phyloP scores from a whole-genome alignment of 1,140 invertebrate genomes.

The Heliconius himera region DNA sequence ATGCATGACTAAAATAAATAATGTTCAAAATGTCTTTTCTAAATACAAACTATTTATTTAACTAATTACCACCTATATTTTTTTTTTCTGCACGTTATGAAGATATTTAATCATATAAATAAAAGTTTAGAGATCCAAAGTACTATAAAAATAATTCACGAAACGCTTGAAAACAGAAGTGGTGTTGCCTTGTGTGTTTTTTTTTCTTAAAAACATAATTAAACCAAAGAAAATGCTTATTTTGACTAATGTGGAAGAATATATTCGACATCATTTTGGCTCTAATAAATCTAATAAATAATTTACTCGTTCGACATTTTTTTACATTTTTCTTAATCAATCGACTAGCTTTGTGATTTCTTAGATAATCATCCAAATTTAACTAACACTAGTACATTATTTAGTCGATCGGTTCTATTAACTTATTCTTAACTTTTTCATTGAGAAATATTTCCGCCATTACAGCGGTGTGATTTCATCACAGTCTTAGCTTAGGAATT shows the following conservation, averaged over 20 bases:
- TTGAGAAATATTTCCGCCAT: not conserved
- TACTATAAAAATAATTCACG: not conserved
- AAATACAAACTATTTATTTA: not conserved
- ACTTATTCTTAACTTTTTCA: not conserved
- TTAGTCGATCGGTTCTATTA: no score
- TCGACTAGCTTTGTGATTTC: not conserved
- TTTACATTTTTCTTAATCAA: not conserved
- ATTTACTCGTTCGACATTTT: not conserved
- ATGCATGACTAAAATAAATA: not conserved
- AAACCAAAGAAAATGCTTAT: not conserved
- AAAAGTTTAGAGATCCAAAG: not conserved
- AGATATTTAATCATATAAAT: not conserved
- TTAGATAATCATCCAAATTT: no score
- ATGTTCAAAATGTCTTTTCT: not conserved
- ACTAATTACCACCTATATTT: not conserved
- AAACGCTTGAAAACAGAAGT: not conserved
- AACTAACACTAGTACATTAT: no score
- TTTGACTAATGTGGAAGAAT: not conserved
- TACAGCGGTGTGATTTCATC: not conserved
- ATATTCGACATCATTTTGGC: not conserved
- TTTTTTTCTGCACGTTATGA: not conserved
- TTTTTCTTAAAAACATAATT: not conserved
- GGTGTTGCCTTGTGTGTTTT: not conserved
- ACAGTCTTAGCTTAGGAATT: not conserved
- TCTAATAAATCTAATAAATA: not conserved